phyloP scores from a whole-genome alignment of 2,797 vertebrate genomes.

The Poeciliopsis infans region DNA sequence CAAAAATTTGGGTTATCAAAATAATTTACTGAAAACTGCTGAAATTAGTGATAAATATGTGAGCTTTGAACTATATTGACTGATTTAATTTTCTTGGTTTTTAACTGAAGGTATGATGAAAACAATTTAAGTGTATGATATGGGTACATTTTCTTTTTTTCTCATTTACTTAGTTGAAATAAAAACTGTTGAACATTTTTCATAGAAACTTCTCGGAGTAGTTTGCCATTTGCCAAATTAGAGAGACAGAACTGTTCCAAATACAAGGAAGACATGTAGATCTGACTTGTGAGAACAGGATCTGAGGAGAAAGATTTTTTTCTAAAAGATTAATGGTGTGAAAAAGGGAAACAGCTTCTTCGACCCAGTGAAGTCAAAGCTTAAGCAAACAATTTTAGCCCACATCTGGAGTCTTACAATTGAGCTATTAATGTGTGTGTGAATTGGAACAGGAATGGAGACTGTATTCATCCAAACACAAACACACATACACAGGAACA shows the following conservation, averaged over 20 bases:
- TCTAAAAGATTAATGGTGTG: slow-evolving; percentile 66
- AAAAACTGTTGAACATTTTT: slow-evolving; percentile 36
- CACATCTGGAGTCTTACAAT: slow-evolving; percentile 47
- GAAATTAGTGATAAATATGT: background rate
- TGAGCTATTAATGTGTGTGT: slow-evolving; percentile 12
- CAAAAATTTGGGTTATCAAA: background rate
- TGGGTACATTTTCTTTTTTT: slow-evolving; percentile 38
- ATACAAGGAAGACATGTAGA: slow-evolving; percentile 49
- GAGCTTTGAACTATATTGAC: too few species aligned
- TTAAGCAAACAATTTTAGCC: slow-evolving; percentile 63
- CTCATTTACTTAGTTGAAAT: slow-evolving; percentile 51
- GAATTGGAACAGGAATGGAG: background rate
- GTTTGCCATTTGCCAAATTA: slow-evolving; percentile 58
- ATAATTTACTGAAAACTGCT: background rate
- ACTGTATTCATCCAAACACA: slow-evolving; percentile 21
- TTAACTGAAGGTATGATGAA: background rate
- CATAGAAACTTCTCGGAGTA: slow-evolving; percentile 39
- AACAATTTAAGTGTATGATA: slow-evolving; percentile 8
- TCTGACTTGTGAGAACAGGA: slow-evolving; percentile 57
- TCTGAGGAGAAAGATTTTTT: slow-evolving; percentile 58
- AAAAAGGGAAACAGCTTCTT: slow-evolving; percentile 60
- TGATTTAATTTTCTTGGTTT: background rate
- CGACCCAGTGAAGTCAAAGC: slow-evolving; percentile 63
- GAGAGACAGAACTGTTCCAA: slow-evolving; percentile 48
- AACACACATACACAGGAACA: background rate